Conservation (phyloP, 2,888 invertebrate genomes). For the Caenorhabditis sulstoni region DNA sequence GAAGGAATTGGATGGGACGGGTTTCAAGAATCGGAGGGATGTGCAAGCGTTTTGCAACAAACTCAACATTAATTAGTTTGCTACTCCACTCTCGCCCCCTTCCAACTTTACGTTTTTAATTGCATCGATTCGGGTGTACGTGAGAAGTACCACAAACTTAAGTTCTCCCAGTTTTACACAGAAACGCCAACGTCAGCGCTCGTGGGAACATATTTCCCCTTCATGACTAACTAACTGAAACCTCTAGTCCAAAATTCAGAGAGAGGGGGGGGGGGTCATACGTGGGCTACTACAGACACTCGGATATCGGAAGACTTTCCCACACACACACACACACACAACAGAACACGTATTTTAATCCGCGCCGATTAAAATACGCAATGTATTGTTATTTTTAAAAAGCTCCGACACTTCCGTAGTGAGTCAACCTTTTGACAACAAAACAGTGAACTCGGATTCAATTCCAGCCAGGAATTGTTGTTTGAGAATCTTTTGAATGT, state of each 20-base stretch:
- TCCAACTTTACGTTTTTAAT: constrained; percentile 36
- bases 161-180: constrained; percentile 12
- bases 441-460: not conserved
- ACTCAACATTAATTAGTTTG: constrained; percentile 46
- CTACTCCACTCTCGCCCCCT: not conserved
- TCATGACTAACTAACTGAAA: not conserved
- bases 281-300: not conserved
- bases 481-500: no score
- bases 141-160: constrained; percentile 5
- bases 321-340: not conserved
- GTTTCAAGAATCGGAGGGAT: not conserved
- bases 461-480: no score
- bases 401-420: not conserved
- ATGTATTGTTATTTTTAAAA: not conserved
- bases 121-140: constrained; percentile 35
- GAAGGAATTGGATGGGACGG: not conserved
- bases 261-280: not conserved
- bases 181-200: not conserved
- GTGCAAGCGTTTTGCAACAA: constrained; percentile 10
- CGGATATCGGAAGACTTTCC: not conserved
- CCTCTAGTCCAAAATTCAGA: not conserved
- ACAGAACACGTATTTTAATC: not conserved
- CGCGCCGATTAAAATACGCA: not conserved
- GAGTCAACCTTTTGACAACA: not conserved
- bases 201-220: not conserved